Conservation (phyloP, 2,797 vertebrate species). For the Chromobotia macracanthus region DNA sequence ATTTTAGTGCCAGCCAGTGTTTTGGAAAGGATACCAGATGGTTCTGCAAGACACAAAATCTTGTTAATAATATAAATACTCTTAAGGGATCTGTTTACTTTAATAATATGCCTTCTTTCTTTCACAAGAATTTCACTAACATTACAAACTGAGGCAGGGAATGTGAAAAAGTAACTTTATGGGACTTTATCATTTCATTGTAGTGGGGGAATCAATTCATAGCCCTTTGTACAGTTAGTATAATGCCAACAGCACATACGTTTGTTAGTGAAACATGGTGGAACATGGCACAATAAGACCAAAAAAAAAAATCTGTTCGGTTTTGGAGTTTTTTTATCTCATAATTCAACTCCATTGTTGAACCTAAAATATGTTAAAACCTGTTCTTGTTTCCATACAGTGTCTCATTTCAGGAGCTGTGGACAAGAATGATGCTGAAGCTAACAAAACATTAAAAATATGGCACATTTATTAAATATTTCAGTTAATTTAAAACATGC, state of each 20-base stretch:
- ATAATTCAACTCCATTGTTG: conserved; percentile 7
- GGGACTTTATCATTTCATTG: conserved; percentile 3
- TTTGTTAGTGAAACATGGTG: conserved; percentile 6
- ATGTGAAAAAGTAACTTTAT: not conserved
- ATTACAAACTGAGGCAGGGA: not conserved
- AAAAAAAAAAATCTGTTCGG: conserved; percentile 3
- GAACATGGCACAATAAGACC: not conserved
- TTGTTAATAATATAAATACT: conserved; percentile 9
- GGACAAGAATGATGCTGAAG: no score
- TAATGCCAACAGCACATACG: not conserved
- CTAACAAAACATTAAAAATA: no score
- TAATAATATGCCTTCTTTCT: not conserved
- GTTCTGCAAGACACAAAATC: not conserved
- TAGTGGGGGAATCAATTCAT: conserved; percentile 12
- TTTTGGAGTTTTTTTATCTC: no score
- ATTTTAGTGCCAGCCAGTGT: not conserved
- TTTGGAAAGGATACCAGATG: conserved; percentile 22
- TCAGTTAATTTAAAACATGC: no score
- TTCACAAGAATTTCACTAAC: not conserved
- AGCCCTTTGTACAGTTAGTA: conserved; percentile 23
- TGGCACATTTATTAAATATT: no score
- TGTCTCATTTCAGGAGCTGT: no score
- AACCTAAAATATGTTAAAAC: conserved; percentile 4
- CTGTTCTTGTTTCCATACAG: not conserved
- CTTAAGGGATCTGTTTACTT: not conserved